Base-by-base conservation (phyloP, 2,113 vertebrate genomes). In the Columbina picui region DNA sequence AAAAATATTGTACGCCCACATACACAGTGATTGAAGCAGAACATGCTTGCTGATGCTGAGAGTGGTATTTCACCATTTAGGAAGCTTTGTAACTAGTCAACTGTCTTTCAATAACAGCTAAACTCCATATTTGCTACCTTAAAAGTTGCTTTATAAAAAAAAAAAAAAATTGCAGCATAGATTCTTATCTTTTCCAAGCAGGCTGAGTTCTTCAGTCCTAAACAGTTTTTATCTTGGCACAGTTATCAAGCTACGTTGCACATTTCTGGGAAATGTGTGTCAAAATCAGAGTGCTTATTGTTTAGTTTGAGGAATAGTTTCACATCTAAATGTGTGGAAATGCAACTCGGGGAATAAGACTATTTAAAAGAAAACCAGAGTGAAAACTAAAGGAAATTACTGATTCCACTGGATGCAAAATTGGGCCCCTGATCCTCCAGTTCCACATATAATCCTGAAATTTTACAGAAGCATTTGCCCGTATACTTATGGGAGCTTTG, bases 201-300 rank as follows among this genome's bases (percentile, higher is more conserved):
- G 73, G 9, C 64, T 84, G 47, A 92, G 88, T 81, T 90, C 56
- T 89, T 78, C 84, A 70, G 8, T 93, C n/a, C 32, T 60, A 20
- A 94, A 57, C 38, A 63, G 64, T 89, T 95, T 45, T 90, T 92
- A 32, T 91, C 91, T 94, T 94, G 94, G 96, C 91, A 94, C 80
- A 87, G 87, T 56, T 74, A 43, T 53, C 65, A 53, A 88, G 52
- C 68, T 67, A 43, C 1, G 0, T 78, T 93, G 92, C 87, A 77
- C 22, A 47, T 77, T 97, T 94, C 95, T 92, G 93, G 89, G 93
- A 97, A 94, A 71, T 18, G 61, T 59, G 67, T 87, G 84, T 91
- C 93, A 87, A 70, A 90, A 89, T 65, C 76, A 47, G 56, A 87
- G 34, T 4, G 38, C 90, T 86, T 45, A 84, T 88, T 92, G 71